Base-by-base conservation (phyloP, 2,888 invertebrate genomes). In the Podabrus alpinus region DNA sequence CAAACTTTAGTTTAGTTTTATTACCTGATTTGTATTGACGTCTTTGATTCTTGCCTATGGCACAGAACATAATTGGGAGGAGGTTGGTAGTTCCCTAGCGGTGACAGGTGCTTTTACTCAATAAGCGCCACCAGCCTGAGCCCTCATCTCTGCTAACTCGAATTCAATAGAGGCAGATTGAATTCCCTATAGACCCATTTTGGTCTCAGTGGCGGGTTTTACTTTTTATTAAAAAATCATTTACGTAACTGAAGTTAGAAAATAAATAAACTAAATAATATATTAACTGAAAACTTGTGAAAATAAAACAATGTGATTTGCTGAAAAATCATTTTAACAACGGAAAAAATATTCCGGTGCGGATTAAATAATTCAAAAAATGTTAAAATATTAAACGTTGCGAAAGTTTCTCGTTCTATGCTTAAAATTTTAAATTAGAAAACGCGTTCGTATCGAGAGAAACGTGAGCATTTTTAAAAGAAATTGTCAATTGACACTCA, bases 101-200 rank as follows among this genome's bases (percentile, higher is more conserved):
- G 78, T 77, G 79, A 77, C 79, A 79, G 80, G 79, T 79, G 77
- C 79, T 79, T 77, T 66, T 75, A 78, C 75, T 77, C 79, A 79
- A 78, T 80, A 79, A 78, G 77, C 75, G 79, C 75, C 78, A 70
- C 74, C 79, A 74, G 75, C 75, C 79, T 77, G 78, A 79, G 79
- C 78, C 78, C 77, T 79, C 77, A 79, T 80, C 78, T 73, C 76
- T 60, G 67, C 79, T 75, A 80, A 80, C 78, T 74, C 74, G 79
- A 80, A 80, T 80, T 80, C 77, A 79, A 80, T 80, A 64, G 77
- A 72, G 78, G 77, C 76, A 79, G 80, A 80, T 79, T 77, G 79
- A 76, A 76, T 78, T 77, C 77, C 67, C 64, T 15, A 71, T 70
- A 74, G 73, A 70, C 71, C 72, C 70, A 70, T 76, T 73, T 74